A percentile compares a stretch with the other conserved stretches of the same genome.
These are phyloP conservation scores for Coryphaenoides rupestris DNA, from an alignment of 2,113 vertebrate genomes.

Conservation along the genomic window DNA sequence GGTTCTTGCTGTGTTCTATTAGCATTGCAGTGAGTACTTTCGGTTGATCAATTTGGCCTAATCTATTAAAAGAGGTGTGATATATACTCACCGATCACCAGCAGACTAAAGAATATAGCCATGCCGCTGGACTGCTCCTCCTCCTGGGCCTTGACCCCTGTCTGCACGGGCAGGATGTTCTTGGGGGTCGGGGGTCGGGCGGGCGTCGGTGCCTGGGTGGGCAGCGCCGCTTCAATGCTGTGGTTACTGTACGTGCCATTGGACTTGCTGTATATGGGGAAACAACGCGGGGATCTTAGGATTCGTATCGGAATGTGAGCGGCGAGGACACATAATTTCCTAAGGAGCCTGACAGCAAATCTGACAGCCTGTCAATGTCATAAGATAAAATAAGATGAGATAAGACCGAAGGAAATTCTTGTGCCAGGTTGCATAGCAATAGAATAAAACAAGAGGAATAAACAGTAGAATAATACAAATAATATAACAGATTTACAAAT, in stretches of 20 bases:
- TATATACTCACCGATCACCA: constrained; percentile 85
- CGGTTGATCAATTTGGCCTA: too few relatives aligned
- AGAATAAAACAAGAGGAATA: too few relatives aligned
- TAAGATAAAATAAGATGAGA: too few relatives aligned
- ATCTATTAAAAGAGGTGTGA: too few relatives aligned
- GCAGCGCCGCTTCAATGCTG: constrained; percentile 75
- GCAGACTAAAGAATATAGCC: constrained; percentile 97
- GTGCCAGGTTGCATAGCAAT: too few relatives aligned
- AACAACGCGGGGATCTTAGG: background rate
- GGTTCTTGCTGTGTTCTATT: too few relatives aligned
- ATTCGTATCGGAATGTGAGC: background rate
- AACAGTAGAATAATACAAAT: too few relatives aligned
- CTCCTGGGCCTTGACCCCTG: constrained; percentile 93
- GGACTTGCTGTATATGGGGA: constrained; percentile 67
- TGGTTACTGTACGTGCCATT: constrained; percentile 77
- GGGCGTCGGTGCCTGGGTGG: constrained; percentile 74
- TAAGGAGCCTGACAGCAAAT: background rate
- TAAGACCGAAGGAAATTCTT: too few relatives aligned
- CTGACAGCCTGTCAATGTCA: too few relatives aligned
- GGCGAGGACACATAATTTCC: too few relatives aligned
- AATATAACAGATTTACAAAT: too few relatives aligned
- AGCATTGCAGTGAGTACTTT: too few relatives aligned
- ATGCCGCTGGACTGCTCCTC: constrained; percentile 97
- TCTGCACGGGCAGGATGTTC: constrained; percentile 91
- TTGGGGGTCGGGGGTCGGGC: constrained; percentile 79